Conservation (phyloP, 2,113 vertebrate species). For the Ophthalmolycus amberensis region DNA sequence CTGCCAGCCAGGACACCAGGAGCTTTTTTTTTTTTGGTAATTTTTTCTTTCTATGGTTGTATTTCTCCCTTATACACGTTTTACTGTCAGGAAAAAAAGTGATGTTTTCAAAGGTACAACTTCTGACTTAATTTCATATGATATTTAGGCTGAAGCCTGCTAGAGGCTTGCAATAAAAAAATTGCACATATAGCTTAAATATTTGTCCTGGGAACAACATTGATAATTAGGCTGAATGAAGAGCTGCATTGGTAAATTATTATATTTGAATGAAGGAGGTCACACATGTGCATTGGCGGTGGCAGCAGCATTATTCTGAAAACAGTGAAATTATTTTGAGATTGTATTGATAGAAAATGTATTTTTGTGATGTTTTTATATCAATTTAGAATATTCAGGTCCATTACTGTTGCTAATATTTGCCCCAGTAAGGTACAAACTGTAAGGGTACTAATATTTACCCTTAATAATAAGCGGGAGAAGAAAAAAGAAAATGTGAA, state of each 20-base stretch:
- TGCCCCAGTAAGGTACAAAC: background rate
- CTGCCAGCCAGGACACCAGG: background rate
- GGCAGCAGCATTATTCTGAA: no score
- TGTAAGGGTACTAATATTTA: background rate
- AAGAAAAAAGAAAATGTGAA: background rate
- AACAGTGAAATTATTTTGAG: no score
- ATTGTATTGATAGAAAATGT: no score
- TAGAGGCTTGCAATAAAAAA: no score
- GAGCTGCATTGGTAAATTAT: no score
- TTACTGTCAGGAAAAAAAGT: no score
- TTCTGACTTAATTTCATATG: background rate
- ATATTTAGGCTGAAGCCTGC: no score
- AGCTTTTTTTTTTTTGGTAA: accelerated
- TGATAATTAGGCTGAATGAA: no score
- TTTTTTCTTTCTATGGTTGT: background rate
- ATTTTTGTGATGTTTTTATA: background rate
- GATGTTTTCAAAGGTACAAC: background rate
- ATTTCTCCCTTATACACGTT: background rate
- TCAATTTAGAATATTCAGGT: background rate
- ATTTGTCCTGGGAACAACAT: no score
- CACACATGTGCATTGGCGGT: no score
- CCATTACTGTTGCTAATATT: background rate
- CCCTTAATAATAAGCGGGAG: background rate
- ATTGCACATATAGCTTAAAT: no score
- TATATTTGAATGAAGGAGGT: no score